Base-by-base conservation (phyloP, 2,113 vertebrate genomes). In the Microtus richardsoni region DNA sequence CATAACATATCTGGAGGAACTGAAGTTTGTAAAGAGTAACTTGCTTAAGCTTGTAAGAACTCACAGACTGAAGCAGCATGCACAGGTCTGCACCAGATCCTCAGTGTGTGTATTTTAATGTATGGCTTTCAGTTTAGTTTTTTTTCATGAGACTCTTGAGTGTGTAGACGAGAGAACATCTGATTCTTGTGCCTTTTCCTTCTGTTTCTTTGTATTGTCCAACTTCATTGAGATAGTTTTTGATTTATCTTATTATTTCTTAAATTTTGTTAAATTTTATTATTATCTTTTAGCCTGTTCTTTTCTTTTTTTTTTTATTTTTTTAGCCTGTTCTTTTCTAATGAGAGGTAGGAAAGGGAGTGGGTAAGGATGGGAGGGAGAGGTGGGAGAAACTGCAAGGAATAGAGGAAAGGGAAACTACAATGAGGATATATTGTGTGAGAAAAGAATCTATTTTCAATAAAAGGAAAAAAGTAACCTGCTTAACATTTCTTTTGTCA, bases 1-100 rank as follows among this genome's bases (percentile, higher is more conserved):
- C 41, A 83, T 19, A 66, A 90, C 13, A 74, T 93, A 58, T 73
- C n/a, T 78, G 28, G 82, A 85, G 49, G 85, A 91, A 52, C 93
- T 90, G 21, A 94, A 95, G n/a, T 84, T 88, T 64, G 80, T n/a
- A 39, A 62, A 80, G 33, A 44, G 41, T 28, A 75, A 75, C 24
- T 83, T 62, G 24, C n/a, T 83, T 41, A 83, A 62, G 8, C 14
- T 84, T 28, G 4, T 44, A 64, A 30, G 58, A 44, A 30, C 39
- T 64, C 39, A 5, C 21, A 60, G 58, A 39, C 26, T 62, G 14
- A 62, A 83, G 14, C 22, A 84, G n/a, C 80, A 83, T 39, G 22
- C 7, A 28, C 39, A 83, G 24, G 14, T 16, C n/a, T 62, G 7
- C 6, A 39, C 22, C 22, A 41, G 79, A 12, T 83, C 26, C 39